A percentile compares a stretch with the other conserved stretches of the same genome.
These are phyloP conservation scores for Sinella curviseta DNA, from an alignment of 1,140 invertebrate genomes.

Conservation along the genomic window DNA sequence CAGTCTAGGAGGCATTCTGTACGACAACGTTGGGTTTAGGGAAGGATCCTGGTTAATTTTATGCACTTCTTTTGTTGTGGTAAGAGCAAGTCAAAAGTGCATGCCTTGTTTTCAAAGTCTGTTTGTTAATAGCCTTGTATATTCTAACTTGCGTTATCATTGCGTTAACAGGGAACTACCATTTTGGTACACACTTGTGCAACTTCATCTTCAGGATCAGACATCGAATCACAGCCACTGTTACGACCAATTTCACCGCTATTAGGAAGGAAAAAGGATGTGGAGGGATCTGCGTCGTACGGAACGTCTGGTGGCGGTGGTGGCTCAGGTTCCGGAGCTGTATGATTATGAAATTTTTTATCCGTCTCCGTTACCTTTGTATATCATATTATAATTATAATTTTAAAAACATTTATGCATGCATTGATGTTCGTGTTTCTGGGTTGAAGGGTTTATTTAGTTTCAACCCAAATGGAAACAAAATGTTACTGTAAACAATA, in stretches of 20 bases:
- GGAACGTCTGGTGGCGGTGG: background rate
- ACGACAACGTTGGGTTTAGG: constrained; percentile 47
- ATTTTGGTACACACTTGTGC: background rate
- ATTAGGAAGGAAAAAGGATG: background rate
- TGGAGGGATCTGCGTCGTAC: background rate
- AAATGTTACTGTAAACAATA: too few species aligned
- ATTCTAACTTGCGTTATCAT: background rate
- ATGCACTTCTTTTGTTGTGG: background rate
- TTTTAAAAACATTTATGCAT: too few species aligned
- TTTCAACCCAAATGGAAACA: too few species aligned
- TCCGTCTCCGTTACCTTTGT: too few species aligned
- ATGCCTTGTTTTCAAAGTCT: too few species aligned
- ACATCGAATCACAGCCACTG: background rate
- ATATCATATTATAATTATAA: too few species aligned
- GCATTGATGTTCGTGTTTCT: too few species aligned
- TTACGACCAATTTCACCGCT: background rate
- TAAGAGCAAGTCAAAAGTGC: too few species aligned
- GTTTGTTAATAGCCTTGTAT: too few species aligned
- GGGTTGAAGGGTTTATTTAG: too few species aligned
- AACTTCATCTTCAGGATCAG: background rate
- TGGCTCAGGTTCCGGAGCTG: background rate
- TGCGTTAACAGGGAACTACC: background rate
- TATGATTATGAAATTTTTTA: too few species aligned
- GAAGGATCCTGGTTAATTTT: constrained; percentile 44
- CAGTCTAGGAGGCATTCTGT: constrained; percentile 14